Percentiles rank a stretch among this genome's conserved stretches.
Evolutionary conservation across 2,888 invertebrate species (phyloP).

Genomic region (Parnassius smintheus): DNA sequence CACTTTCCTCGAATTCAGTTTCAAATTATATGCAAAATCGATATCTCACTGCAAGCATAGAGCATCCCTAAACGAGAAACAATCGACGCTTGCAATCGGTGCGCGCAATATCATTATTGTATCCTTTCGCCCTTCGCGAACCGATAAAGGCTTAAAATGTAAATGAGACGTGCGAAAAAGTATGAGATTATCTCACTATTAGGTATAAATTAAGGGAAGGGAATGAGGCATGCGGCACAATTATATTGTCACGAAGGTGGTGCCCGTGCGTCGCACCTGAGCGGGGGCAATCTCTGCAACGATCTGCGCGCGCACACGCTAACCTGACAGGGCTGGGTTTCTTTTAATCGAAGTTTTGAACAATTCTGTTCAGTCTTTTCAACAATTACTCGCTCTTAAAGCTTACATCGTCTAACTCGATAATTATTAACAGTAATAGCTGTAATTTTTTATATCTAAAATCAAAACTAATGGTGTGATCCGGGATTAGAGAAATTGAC

Average conservation of each 20-base stretch:
- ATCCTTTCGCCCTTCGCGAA: constrained; percentile 40
- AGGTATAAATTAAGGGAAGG: constrained; percentile 76
- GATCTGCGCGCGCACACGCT: constrained; percentile 57
- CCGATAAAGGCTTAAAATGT: constrained; percentile 71
- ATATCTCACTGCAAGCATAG: constrained; percentile 28
- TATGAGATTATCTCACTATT: constrained; percentile 76
- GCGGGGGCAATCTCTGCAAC: constrained; percentile 43
- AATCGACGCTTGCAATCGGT: constrained; percentile 45
- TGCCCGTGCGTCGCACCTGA: constrained; percentile 41
- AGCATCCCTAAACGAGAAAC: constrained; percentile 32
- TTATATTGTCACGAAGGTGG: constrained; percentile 77
- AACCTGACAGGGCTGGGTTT: constrained; percentile 37
- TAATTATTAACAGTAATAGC: no score
- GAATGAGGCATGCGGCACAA: constrained; percentile 74
- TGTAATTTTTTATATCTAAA: no score
- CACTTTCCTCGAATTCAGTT: neutral
- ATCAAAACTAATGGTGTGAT: no score
- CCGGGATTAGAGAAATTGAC: no score
- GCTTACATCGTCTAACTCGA: neutral
- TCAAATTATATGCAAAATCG: constrained; percentile 20
- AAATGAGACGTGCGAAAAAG: constrained; percentile 76
- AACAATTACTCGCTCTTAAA: neutral
- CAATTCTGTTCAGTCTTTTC: constrained; percentile 21
- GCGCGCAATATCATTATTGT: constrained; percentile 66
- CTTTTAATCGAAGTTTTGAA: constrained; percentile 23